These are phyloP conservation scores for Acanthurus leucopareius DNA, from an alignment of 2,797 vertebrate genomes.

Conservation along the genomic window DNA sequence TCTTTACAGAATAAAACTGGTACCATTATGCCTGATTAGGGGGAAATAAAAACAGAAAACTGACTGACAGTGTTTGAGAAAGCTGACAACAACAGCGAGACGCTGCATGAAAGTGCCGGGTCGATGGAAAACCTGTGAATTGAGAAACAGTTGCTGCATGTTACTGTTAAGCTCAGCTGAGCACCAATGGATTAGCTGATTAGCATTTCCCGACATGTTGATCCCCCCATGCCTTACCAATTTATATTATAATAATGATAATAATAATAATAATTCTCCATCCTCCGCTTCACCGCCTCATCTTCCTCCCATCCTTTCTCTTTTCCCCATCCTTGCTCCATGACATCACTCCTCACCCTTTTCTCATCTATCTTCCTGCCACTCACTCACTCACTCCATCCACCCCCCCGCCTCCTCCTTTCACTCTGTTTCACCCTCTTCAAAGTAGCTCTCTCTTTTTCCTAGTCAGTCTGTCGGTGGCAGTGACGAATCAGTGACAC, in stretches of 20 bases:
- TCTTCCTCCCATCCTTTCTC: neutral
- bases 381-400: constrained; percentile 34
- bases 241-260: too few species aligned
- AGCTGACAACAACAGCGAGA: too few species aligned
- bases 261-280: neutral
- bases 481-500: constrained; percentile 74
- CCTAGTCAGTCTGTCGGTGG: constrained; percentile 59
- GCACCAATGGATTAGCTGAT: too few species aligned
- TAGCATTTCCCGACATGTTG: neutral
- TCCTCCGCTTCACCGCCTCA: neutral
- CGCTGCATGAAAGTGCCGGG: too few species aligned
- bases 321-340: constrained; percentile 2
- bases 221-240: neutral
- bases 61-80: too few species aligned
- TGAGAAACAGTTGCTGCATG: too few species aligned
- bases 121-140: too few species aligned
- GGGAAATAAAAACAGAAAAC: too few species aligned
- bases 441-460: constrained; percentile 67
- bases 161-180: too few species aligned
- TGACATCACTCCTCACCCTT: constrained; percentile 31
- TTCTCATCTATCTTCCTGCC: constrained; percentile 59
- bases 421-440: constrained; percentile 44
- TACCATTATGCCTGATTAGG: too few species aligned
- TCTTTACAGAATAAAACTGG: too few species aligned
- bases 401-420: constrained; percentile 23